Base-by-base conservation (phyloP, 2,113 vertebrate genomes). In the Rhea americana region DNA sequence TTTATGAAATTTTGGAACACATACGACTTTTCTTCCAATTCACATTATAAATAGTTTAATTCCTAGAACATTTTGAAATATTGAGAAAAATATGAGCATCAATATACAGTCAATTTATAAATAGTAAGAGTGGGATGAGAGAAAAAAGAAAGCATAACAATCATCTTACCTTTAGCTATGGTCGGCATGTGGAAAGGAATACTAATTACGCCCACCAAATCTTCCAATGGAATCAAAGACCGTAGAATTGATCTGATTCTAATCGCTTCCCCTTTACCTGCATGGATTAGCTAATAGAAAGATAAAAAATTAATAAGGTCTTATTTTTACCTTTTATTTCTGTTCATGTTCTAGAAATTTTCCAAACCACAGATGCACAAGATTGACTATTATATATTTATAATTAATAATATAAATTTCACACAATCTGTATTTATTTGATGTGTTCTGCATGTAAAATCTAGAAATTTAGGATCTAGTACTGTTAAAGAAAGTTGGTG, bases 171-270 rank as follows among this genome's bases (percentile, higher is more conserved):
- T 98, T 99, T 99, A 59, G 98, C 98, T 73, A 99, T 96, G 7
- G 98, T 99, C 59, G 99, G 99, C 98, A 99, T 99, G 63, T 98
- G 98, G 89, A 99, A 99, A 32, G 98, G 97, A 73, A 99, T 99
- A 94, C 99, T 99, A 96, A 99, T 99, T 61, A 99, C 99, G 17
- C 99, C 99, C 90, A 99, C 99, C 90, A 99, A 98, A 93, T 99
- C 99, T 94, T 99, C 98, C 22, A 99, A 92, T 4, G 99, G 99
- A 93, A 99, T 99, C 25, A 99, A 97, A 71, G 99, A 99, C 82
- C 99, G 98, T 43, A 99, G 95, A 97, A 99, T 99, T 71, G 99
- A 99, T 93, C 99, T 98, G 91, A 99, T 99, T 68, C 99, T 98
- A 93, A 99, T 99, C 24, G 99, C 99, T 93, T 99, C 99, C 7